Evolutionary conservation across 2,113 vertebrate genomes (phyloP), one percentile per base, ranked within the genome.

Genomic region (Falco punctatus): DNA sequence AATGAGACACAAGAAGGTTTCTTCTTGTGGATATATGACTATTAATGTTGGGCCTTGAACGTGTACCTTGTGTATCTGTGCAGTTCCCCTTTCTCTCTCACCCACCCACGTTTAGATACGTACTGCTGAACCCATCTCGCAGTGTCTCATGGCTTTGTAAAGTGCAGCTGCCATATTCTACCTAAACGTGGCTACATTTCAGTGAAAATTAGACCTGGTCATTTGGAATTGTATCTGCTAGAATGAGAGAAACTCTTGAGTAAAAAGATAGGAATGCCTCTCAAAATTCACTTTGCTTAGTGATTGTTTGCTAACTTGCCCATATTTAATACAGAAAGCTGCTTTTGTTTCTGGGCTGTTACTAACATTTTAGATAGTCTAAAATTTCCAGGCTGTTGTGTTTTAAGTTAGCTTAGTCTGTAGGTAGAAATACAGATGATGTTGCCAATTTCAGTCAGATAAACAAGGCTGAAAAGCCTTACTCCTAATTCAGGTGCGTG

Each of bases 401-500:
- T 61, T 84, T 54, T 49, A 80, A 54, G 8, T 62, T 89, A 61
- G 23, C 33, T 88, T 18, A 26, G 27, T 67, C 67, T 90, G 13
- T 59, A 75, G 66, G 49, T 59, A 67, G n/a, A 59, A 86, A 40
- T 54, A 44, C 8, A 70, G 22, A 8, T 66, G 33, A 11, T 67
- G 17, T 21, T 67, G n/a, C 61, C 19, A 46, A 20, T 82, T 64
- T 14, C 15, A 78, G 33, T 90, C 22, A n/a, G 13, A 54, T 62
- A 58, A 72, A 33, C 26, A 40, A 42, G 22, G 9, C 77, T 86
- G 64, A 27, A 81, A 42, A 44, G 13, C n/a, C 33, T 90, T 2
- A 1, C 18, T 70, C 23, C 17, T 4, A 23, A 4, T 44, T 84
- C 19, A 9, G 2, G 1, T 27, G 32, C 42, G 28, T 1, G 1